Conservation (phyloP, 2,113 vertebrate species). For the Xenus cinereus region DNA sequence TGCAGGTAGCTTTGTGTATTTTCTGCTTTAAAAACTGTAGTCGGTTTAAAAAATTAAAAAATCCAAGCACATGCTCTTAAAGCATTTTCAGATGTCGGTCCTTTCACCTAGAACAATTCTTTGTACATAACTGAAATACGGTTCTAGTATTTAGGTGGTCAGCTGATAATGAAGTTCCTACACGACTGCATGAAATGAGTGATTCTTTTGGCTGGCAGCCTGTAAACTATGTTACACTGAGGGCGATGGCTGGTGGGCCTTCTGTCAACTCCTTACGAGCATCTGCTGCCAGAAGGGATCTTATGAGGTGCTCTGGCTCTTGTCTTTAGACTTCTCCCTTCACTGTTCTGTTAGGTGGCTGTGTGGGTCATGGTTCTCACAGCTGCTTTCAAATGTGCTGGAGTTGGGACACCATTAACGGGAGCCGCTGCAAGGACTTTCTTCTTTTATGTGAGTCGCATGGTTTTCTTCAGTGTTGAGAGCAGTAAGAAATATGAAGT, state of each 20-base stretch:
- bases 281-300: slow-evolving; percentile 16
- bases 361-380: not conserved
- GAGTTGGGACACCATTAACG: not conserved
- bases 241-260: not conserved
- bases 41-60: not conserved
- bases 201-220: not conserved
- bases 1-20: not conserved
- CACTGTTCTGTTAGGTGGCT: not conserved
- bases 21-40: slow-evolving; percentile 4
- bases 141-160: not conserved
- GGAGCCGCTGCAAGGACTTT: not conserved
- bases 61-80: not conserved
- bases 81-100: not conserved
- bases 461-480: not conserved
- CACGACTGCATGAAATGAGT: not conserved
- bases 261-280: not conserved
- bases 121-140: not conserved
- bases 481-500: not conserved
- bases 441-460: not conserved
- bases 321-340: not conserved
- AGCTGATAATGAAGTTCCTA: not conserved
- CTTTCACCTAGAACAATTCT: not conserved
- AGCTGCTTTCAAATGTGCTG: not conserved
- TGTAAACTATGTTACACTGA: not conserved
- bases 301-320: not conserved